These are phyloP conservation scores for Gryllus longicercus DNA, from an alignment of 2,888 invertebrate species.

Conservation along the genomic window DNA sequence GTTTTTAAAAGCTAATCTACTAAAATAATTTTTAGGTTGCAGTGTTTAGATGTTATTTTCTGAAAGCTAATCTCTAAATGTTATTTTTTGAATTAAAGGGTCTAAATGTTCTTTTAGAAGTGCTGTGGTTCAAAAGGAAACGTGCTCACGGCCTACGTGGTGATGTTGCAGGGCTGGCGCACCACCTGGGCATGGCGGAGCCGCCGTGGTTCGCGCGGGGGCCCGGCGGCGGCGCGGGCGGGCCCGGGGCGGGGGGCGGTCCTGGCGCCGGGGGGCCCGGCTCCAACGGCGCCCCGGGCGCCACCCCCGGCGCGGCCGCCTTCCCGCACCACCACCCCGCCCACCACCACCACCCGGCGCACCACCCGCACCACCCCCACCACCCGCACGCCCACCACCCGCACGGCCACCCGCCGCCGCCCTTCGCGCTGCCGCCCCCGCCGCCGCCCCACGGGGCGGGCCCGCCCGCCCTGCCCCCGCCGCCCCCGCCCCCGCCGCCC, in stretches of 20 bases:
- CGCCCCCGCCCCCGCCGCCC: not conserved
- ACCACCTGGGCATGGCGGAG: conserved; percentile 55
- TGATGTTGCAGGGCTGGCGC: conserved; percentile 63
- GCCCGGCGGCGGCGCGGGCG: conserved; percentile 30
- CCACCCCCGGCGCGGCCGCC: too few relatives aligned
- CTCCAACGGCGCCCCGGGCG: too few relatives aligned
- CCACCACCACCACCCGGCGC: not conserved
- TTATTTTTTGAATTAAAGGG: too few relatives aligned
- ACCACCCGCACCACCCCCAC: not conserved
- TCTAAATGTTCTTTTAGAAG: too few relatives aligned
- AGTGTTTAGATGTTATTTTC: too few relatives aligned
- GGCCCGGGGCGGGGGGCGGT: not conserved
- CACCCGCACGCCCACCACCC: not conserved
- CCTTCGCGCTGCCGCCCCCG: not conserved
- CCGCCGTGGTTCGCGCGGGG: conserved; percentile 32
- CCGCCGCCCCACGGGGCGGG: not conserved
- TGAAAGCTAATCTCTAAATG: too few relatives aligned
- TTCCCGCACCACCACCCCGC: too few relatives aligned
- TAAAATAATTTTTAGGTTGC: too few relatives aligned
- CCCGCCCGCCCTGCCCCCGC: not conserved
- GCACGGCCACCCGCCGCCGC: not conserved
- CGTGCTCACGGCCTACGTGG: not conserved
- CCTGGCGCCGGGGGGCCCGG: too few relatives aligned
- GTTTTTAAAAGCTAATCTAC: too few relatives aligned
- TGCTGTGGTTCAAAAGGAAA: too few relatives aligned